These are phyloP conservation scores for Whitmania pigra DNA, from an alignment of 1,140 invertebrate genomes.

Conservation along the genomic window DNA sequence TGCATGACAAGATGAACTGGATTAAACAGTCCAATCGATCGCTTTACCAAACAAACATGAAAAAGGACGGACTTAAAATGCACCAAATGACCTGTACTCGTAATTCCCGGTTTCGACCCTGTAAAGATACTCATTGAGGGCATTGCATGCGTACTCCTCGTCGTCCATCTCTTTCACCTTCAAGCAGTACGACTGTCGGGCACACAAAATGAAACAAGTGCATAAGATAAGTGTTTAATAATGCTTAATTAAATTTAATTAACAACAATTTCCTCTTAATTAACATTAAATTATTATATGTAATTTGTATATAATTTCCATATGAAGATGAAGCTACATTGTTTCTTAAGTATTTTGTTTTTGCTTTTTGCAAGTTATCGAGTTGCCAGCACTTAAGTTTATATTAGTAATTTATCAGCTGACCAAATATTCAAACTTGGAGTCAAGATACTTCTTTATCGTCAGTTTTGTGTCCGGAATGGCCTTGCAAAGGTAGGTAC, in stretches of 20 bases:
- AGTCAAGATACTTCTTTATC: conserved; percentile 87
- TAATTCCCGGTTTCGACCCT: conserved; percentile 97
- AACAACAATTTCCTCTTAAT: too few species aligned
- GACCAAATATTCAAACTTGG: conserved; percentile 88
- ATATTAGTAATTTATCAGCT: conserved; percentile 27
- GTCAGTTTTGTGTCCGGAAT: conserved; percentile 94
- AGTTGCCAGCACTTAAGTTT: neutral
- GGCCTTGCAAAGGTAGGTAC: conserved; percentile 89
- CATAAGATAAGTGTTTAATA: too few species aligned
- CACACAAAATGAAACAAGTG: too few species aligned
- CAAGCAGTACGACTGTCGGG: conserved; percentile 70
- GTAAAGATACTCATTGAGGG: conserved; percentile 89
- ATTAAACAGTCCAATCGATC: too few species aligned
- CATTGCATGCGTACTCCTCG: conserved; percentile 79
- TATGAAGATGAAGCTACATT: too few species aligned
- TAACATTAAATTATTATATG: too few species aligned
- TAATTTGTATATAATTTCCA: too few species aligned
- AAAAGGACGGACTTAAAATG: neutral
- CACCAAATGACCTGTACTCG: conserved; percentile 64
- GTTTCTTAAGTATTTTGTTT: too few species aligned
- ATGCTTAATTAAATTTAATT: too few species aligned
- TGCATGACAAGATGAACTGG: too few species aligned
- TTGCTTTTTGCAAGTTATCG: too few species aligned
- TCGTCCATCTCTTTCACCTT: conserved; percentile 93
- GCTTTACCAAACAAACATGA: too few species aligned